Conservation (phyloP, 30 jellyfish, hydroid and myxozoan species). For the Cassiopea xamachana region DNA sequence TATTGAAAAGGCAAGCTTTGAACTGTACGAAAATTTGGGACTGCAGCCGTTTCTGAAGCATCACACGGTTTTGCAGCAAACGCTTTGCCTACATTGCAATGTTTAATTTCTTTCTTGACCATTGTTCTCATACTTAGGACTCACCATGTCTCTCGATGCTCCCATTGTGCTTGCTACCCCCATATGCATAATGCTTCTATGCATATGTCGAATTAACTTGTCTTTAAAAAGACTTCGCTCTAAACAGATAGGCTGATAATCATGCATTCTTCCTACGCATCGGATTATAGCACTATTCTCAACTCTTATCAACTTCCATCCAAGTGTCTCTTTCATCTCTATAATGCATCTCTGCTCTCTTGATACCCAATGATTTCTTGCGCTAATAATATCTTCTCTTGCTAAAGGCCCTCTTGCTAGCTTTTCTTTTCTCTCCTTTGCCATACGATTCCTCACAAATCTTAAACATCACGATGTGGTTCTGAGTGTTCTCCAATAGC, state of each 20-base stretch:
- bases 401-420: not conserved
- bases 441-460: constrained; percentile 20
- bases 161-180: not conserved
- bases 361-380: constrained; percentile 13
- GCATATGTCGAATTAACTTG: not conserved
- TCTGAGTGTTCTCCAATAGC: constrained; percentile 55
- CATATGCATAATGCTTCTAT: not conserved
- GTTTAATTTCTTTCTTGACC: constrained; percentile 6
- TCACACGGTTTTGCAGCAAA: constrained; percentile 25
- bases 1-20: constrained; percentile 9
- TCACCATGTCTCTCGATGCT: constrained; percentile 7
- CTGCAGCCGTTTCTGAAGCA: constrained; percentile 26
- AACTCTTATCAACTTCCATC: not conserved
- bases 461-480: constrained; percentile 48
- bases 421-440: constrained; percentile 40
- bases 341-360: constrained; percentile 16
- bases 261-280: not conserved
- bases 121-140: constrained; percentile 6
- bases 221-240: not conserved
- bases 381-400: not conserved
- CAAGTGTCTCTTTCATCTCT: not conserved
- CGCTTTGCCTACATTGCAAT: constrained; percentile 24
- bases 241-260: not conserved
- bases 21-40: constrained; percentile 12
- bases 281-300: not conserved